Base-by-base conservation (phyloP, 2,797 vertebrate species). In the Galago senegalensis region DNA sequence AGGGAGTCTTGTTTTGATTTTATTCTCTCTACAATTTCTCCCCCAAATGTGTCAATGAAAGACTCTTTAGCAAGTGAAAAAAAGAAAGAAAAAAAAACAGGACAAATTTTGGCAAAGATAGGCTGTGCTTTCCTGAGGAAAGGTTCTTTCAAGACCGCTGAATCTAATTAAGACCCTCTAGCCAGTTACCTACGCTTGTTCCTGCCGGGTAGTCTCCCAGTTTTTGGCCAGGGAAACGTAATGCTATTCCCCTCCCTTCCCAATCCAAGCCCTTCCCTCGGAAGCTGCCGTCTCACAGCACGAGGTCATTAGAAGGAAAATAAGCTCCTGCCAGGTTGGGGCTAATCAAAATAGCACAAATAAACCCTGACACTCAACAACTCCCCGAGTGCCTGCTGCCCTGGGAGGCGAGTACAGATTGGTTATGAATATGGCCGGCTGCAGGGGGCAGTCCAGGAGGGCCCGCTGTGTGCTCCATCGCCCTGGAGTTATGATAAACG, bases 311-410 rank as follows among this genome's bases (percentile, higher is more conserved):
- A 98, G 98, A 98, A 98, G 97, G 98, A 98, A 98, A 99, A 98
- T 98, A 98, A 90, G 37, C 97, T 98, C 97, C 98, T 99, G 98
- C 98, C 98, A 99, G 98, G 97, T 98, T 98, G 94, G 94, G 49
- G 95, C 98, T 98, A 98, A 98, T 98, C 98, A 98, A 99, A 99
- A 98, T 96, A 98, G 97, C 98, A 97, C 98, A 99, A 99, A 99
- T 99, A 98, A 98, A 98, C 97, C 97, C 98, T 99, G 99, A 99
- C 99, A 99, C 98, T 98, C 98, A 98, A 98, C 98, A 99, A 99
- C 98, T 99, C 98, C 98, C 98, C 1, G 3, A 98, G 98, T 97
- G 98, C 98, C 97, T 29, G 37, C 98, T 96, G 97, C 97, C 97
- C 85, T 56, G 95, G 97, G 96, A 97, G 97, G 98, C 96, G 97